Evolutionary conservation across 1,140 invertebrate species (phyloP).

Genomic region (Hormaphis cornu): DNA sequence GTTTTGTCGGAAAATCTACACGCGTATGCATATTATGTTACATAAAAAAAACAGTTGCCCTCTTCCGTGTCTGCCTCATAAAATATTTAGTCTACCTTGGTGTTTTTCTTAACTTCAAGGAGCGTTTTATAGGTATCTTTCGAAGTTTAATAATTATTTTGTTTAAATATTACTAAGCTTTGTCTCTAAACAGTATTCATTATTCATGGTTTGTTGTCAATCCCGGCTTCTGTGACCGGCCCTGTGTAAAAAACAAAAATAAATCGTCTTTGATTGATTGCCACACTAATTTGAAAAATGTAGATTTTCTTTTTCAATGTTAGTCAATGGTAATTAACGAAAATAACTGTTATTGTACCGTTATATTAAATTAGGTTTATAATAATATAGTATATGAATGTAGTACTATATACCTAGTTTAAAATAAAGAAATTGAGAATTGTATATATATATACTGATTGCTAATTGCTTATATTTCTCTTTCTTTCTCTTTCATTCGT

Average conservation of each 20-base stretch:
- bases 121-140: neutral
- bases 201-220: slow-evolving; percentile 15
- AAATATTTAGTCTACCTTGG: slow-evolving; percentile 20
- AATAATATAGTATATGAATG: too few species aligned
- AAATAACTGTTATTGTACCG: neutral
- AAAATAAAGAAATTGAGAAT: too few species aligned
- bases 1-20: slow-evolving; percentile 25
- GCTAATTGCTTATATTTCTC: too few species aligned
- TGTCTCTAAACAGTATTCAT: neutral
- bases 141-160: neutral
- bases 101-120: slow-evolving; percentile 13
- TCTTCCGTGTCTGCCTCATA: neutral
- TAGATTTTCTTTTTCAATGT: neutral
- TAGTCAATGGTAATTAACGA: neutral
- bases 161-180: slow-evolving; percentile 14
- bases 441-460: too few species aligned
- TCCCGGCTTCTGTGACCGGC: neutral
- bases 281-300: neutral
- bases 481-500: too few species aligned
- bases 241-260: neutral
- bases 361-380: too few species aligned
- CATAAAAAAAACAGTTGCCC: slow-evolving; percentile 1
- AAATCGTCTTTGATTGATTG: slow-evolving; percentile 24
- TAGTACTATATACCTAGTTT: too few species aligned
- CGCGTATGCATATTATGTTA: neutral